Evolutionary conservation across 2,113 vertebrate genomes (phyloP).

Genomic region (Pluvianellus socialis): DNA sequence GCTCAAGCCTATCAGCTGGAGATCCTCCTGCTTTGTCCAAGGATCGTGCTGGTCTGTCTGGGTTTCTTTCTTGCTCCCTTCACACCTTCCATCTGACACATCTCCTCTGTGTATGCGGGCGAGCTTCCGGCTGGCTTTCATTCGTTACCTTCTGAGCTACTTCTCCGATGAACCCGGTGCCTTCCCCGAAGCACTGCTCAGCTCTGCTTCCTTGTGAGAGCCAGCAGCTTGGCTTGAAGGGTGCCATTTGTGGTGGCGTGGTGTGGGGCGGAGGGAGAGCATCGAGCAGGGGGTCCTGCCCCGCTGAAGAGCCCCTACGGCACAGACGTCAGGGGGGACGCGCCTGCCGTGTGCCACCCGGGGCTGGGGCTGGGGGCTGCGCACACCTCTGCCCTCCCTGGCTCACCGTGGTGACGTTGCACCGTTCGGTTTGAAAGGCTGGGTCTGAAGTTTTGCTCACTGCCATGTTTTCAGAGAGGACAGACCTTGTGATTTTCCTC

Average conservation of each 20-base stretch:
- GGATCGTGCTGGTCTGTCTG: not conserved
- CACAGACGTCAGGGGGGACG: not conserved
- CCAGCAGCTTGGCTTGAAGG: not conserved
- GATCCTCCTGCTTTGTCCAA: not conserved
- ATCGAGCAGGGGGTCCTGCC: not conserved
- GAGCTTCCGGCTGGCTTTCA: not conserved
- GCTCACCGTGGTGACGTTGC: not conserved
- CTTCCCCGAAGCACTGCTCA: not conserved
- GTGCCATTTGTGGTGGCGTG: rapidly evolving
- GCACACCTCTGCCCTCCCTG: not conserved
- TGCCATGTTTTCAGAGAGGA: not conserved
- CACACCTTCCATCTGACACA: not conserved
- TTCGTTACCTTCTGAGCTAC: not conserved
- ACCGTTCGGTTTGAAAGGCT: not conserved
- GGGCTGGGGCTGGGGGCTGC: not conserved
- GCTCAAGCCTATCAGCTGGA: not conserved
- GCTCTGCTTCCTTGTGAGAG: not conserved
- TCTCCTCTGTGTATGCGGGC: not conserved
- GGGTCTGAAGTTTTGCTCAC: not conserved
- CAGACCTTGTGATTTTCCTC: not conserved
- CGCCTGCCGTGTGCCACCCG: not conserved
- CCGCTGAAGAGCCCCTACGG: not conserved
- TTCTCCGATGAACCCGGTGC: not conserved
- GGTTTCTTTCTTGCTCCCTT: not conserved
- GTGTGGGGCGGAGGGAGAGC: not conserved